Evolutionary conservation across 2,797 vertebrate species (phyloP).

Genomic region (Megalops cyprinoides): DNA sequence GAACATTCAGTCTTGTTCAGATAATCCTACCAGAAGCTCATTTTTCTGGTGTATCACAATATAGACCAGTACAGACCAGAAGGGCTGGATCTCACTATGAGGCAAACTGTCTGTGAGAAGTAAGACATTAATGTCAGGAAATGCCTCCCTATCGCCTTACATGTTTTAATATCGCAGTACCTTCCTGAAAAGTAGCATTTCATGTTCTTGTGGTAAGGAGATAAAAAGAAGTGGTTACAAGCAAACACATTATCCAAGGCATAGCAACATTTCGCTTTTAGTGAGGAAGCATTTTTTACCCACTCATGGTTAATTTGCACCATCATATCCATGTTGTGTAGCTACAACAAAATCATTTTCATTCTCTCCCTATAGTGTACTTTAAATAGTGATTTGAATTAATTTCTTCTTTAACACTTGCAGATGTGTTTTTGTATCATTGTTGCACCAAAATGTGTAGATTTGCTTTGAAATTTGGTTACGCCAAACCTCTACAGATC

Average conservation of each 20-base stretch:
- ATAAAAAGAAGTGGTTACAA: neutral
- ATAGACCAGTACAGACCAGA: neutral
- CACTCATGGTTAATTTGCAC: neutral
- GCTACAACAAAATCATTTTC: neutral
- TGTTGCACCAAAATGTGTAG: neutral
- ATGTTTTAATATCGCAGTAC: slow-evolving; percentile 30
- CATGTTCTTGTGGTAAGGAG: slow-evolving; percentile 27
- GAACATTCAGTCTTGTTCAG: neutral
- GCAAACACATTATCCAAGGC: neutral
- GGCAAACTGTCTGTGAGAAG: neutral
- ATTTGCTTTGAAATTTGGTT: neutral
- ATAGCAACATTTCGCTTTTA: neutral
- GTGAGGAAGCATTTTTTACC: neutral
- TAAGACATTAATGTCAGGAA: neutral
- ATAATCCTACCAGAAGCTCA: neutral
- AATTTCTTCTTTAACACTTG: neutral
- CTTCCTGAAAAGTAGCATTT: slow-evolving; percentile 27
- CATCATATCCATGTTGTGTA: neutral
- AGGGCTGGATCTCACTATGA: neutral
- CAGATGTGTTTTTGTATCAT: too few relatives aligned
- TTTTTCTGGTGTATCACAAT: neutral
- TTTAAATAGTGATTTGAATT: neutral
- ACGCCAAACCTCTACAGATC: too few relatives aligned
- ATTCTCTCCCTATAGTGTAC: neutral
- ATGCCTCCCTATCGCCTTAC: neutral